These are phyloP conservation scores for Drosophila insularis DNA, from an alignment of 1,140 invertebrate genomes.

Conservation along the genomic window DNA sequence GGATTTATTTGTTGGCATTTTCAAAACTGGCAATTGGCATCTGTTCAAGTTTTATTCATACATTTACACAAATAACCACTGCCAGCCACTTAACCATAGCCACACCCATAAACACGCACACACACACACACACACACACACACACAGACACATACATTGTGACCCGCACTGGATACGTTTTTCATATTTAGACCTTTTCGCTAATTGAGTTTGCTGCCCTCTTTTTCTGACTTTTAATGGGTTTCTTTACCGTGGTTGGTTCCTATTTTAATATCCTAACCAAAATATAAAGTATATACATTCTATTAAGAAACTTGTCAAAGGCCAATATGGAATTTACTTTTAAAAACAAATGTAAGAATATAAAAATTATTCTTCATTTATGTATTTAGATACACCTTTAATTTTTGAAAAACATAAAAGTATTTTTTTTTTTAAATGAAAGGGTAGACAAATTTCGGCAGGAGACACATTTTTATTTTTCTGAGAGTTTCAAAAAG, in stretches of 20 bases:
- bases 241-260: conserved; percentile 17
- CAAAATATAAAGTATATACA: background rate
- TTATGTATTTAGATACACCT: background rate
- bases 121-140: background rate
- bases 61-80: background rate
- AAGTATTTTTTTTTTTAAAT: background rate
- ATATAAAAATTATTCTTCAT: no score
- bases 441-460: background rate
- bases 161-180: conserved; percentile 5
- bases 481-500: background rate
- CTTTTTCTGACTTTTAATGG: conserved; percentile 29
- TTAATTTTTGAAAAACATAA: no score
- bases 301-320: background rate
- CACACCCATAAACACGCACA: background rate
- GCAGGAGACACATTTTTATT: no score
- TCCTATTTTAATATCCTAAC: background rate
- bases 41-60: conserved; percentile 3
- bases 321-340: no score
- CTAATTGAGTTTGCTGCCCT: conserved; percentile 55
- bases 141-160: background rate
- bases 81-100: background rate
- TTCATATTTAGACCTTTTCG: conserved; percentile 16
- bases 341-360: no score
- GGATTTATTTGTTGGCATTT: background rate
- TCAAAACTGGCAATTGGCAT: background rate